Percentiles rank a stretch among this genome's conserved stretches.
Evolutionary conservation across 2,888 invertebrate genomes (phyloP).

Genomic region (Acleris laterana): DNA sequence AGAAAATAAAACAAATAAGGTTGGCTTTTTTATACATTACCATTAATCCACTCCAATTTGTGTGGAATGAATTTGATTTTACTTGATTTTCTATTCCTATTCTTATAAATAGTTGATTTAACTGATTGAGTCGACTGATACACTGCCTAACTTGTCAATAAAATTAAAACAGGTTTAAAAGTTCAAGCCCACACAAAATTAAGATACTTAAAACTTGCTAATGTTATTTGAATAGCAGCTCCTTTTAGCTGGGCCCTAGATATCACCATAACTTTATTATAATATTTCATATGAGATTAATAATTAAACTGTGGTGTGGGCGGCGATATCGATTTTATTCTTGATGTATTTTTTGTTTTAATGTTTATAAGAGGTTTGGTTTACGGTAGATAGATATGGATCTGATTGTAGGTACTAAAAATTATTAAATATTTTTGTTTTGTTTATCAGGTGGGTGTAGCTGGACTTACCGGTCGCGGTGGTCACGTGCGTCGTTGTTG

Average conservation of each 20-base stretch:
- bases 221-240: conserved; percentile 14
- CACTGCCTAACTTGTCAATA: conserved; percentile 14
- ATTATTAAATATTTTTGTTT: conserved; percentile 7
- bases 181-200: conserved; percentile 9
- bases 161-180: conserved; percentile 4
- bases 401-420: neutral
- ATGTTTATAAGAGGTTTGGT: conserved; percentile 25
- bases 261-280: conserved; percentile 64
- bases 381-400: conserved; percentile 13
- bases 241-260: conserved; percentile 46
- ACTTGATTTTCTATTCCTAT: neutral
- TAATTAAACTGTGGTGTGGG: conserved; percentile 72
- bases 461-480: conserved; percentile 76
- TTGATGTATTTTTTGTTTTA: conserved; percentile 54
- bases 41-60: neutral
- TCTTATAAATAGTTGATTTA: conserved; percentile 3
- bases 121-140: neutral
- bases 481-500: conserved; percentile 72
- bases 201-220: conserved; percentile 12
- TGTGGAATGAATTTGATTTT: too few relatives aligned
- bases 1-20: neutral
- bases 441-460: conserved; percentile 17
- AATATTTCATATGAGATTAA: conserved; percentile 61
- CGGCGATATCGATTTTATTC: conserved; percentile 59
- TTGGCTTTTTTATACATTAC: neutral